These are phyloP conservation scores for Ispidina lecontei DNA, from an alignment of 2,797 vertebrate species.

Conservation along the genomic window DNA sequence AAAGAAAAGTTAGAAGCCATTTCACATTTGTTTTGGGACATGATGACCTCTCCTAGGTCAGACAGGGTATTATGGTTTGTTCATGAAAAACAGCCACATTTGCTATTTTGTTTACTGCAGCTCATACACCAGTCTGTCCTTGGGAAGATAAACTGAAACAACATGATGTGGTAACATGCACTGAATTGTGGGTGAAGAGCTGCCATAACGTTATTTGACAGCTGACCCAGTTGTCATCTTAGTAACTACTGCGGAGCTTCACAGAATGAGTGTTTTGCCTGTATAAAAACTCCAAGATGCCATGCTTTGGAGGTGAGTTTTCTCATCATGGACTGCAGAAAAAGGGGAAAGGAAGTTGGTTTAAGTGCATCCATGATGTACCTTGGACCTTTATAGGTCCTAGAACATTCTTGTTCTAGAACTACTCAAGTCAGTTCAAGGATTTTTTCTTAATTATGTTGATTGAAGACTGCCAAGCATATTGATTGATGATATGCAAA, in stretches of 20 bases:
- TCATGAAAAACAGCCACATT: background rate
- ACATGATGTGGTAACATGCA: rapidly evolving
- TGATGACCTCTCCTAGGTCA: background rate
- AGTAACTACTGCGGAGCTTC: background rate
- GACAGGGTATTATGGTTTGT: background rate
- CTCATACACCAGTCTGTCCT: background rate
- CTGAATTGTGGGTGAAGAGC: background rate
- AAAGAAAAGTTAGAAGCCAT: background rate
- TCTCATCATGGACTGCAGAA: background rate
- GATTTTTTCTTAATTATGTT: background rate
- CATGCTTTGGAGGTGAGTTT: background rate
- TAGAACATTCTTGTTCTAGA: background rate
- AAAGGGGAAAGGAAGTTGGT: background rate
- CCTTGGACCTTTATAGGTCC: background rate
- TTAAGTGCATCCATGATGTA: background rate
- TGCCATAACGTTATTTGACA: background rate
- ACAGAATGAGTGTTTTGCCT: background rate
- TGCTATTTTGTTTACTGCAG: background rate
- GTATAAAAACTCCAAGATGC: background rate
- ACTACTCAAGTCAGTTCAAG: background rate
- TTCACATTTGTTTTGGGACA: background rate
- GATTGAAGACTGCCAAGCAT: background rate
- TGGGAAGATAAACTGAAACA: background rate
- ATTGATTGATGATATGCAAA: background rate
- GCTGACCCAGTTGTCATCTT: background rate